Evolutionary conservation across 1,140 invertebrate genomes (phyloP), one percentile per base, ranked within the genome.

Genomic region (Procambarus virginalis): DNA sequence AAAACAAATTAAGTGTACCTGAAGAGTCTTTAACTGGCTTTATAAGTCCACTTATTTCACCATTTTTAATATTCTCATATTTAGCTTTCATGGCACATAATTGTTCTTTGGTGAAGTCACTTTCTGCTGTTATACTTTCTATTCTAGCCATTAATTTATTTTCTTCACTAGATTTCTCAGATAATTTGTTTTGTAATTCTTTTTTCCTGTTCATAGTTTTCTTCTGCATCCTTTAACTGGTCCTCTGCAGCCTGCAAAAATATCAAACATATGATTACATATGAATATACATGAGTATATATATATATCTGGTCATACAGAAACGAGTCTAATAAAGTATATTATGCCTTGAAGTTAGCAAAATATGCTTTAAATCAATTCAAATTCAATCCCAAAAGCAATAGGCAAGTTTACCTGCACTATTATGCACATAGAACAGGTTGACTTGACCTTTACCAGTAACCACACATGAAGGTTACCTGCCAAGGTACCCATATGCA

Each of bases 191-290:
- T 84, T 94, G 92, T 17, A 95, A 92, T 75, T 94, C 94, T 86
- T 94, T 93, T 85, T 95, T 95, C 95, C 90, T 94, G 93, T 89
- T 95, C 94, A 90, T 94, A 92, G 84, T 93, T 93, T 90, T 95
- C 94, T 55, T 94, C 82, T 22, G 94, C 93, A 84, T 95, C 94
- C 90, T 94, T 93, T 91, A 95, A 93, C 84, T 94, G 94, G 73
- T 94, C 93, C 92, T 95, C 94, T 20, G 94, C 94, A 92, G 95
- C 94, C 94, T 95, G 91, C 20, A 91, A 81, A 73, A 8, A 73
- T 17, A 20, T 17, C 20, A 10, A 68, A 68, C 64, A 2, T 68
- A 10, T 4, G 4, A 68, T 68, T 68, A 68, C 0, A 34, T 34
- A 34, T 34, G 12, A 55, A 55, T 55, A 55, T 9, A 55, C 8